Base-by-base conservation (phyloP, 2,113 vertebrate genomes). In the Myodes glareolus region DNA sequence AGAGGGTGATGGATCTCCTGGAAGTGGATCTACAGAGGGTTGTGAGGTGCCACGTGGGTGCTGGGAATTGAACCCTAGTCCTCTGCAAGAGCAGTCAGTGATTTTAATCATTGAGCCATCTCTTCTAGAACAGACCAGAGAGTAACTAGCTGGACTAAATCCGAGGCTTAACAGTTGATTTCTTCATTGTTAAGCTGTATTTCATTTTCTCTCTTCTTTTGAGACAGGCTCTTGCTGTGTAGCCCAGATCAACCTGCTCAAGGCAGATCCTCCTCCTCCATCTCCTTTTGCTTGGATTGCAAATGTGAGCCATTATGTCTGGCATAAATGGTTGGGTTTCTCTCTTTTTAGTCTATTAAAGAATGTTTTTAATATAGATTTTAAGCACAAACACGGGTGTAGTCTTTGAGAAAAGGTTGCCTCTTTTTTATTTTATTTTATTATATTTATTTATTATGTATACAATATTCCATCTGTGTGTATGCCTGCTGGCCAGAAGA, bases 161-260 rank as follows among this genome's bases (percentile, higher is more conserved):
- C 82, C 92, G 61, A 94, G 70, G 72, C 76, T 90, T 88, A 45
- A 50, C 73, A 72, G 19, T 94, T 85, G 25, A 65, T 94, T 93
- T 90, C 82, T 80, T 94, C 31, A 47, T 39, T 78, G 77, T 45
- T 93, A 73, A 63, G 5, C 85, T 42, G 39, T 88, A n/a, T 39
- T 55, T 72, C 29, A 65, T 86, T 52, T 47, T 88, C 33, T 72
- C 33, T 52, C 25, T 25, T 70, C 33, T 19, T 87, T 50, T 72
- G 42, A 65, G 63, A 67, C 16, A 36, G 16, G 27, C 29, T 68
- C 31, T 45, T 65, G 36, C 16, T 70, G 9, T 87, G 4, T 68
- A 52, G 11, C 21, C 0, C 3, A n/a, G 13, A 45, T 67, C 52
- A 13, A 45, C 47, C 47, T 55, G 12, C 13, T 72, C 47, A 29